Base-by-base conservation (phyloP, 2,113 vertebrate species). In the Colistium nudipinnis region DNA sequence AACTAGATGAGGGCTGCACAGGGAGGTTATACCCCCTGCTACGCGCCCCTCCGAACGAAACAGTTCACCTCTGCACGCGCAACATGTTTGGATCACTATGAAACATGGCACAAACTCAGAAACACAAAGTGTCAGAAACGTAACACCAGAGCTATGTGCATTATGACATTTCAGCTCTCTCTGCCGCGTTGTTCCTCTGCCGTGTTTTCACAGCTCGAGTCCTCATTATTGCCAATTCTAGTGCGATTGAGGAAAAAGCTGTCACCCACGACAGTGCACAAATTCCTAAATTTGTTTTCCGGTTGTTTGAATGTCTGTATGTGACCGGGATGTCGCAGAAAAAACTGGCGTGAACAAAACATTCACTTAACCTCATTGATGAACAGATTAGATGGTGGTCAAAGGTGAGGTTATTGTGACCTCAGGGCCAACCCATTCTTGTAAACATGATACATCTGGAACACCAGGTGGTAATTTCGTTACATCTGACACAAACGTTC, bases 11-110 rank as follows among this genome's bases (percentile, higher is more conserved):
- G 17, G 19, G 52, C 44, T 12, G 20, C 28, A 56, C 8, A 38
- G 24, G 55, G 51, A 49, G 13, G 28, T 47, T 55, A 27, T 3
- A 22, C 19, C 7, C 38, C 27, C 51, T 36, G 57, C 33, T 51
- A 2, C 11, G 20, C 39, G 12, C 20, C 14, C 13, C 44, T 13
- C 33, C 39, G 51, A 22, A 41, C 54, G 48, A 28, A 64, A 56
- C 31, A 60, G 72, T 52, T 53, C 52, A 55, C 44, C 43, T 54
- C 43, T 59, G 44, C 33, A 45, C 56, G 62, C n/a, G 52, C 11
- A 48, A 43, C 45, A 44, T 60, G 54, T 39, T 38, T 66, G 12
- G 17, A 19, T 61, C 20, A 38, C 28, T 45, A n/a, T 17, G 22
- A 63, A 38, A 8, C 7, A n/a, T 14, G n/a, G 27, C 27, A 25